These are phyloP conservation scores for Scophthalmus maximus DNA, from an alignment of 2,113 vertebrate genomes.

Conservation along the genomic window DNA sequence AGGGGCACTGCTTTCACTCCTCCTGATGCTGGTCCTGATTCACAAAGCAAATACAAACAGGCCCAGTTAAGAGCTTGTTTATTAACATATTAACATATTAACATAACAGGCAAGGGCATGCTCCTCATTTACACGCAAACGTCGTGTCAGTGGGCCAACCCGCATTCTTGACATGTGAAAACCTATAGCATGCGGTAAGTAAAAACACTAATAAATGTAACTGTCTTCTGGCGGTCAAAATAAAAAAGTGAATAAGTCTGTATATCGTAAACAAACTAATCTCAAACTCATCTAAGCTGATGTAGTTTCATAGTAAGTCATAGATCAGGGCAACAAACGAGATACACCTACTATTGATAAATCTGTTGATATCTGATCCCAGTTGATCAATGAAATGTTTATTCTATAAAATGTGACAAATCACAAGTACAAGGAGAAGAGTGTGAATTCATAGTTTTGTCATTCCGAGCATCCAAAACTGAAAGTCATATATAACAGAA, in stretches of 20 bases:
- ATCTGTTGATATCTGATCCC: background rate
- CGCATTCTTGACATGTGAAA: slow-evolving; percentile 20
- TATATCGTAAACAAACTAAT: background rate
- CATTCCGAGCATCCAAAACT: too few relatives aligned
- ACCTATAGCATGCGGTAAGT: background rate
- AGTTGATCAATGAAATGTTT: too few relatives aligned
- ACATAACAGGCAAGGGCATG: slow-evolving; percentile 46
- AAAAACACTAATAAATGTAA: slow-evolving; percentile 11
- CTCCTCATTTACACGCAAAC: slow-evolving; percentile 41
- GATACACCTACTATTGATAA: background rate
- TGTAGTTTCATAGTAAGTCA: background rate
- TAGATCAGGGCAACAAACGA: background rate
- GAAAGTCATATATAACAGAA: too few relatives aligned
- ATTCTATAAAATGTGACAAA: too few relatives aligned
- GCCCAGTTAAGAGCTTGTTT: slow-evolving; percentile 20
- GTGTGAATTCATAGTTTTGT: too few relatives aligned
- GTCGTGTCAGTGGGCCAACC: background rate
- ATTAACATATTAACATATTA: slow-evolving; percentile 37
- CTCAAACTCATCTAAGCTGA: too few relatives aligned
- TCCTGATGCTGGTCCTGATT: slow-evolving; percentile 42
- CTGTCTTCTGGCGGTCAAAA: background rate
- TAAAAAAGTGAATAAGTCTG: background rate
- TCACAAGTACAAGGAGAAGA: too few relatives aligned
- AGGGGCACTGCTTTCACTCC: slow-evolving; percentile 17
- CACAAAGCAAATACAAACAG: slow-evolving; percentile 64